Percentiles rank a stretch among this genome's conserved stretches.
Conservation (phyloP, 2,797 vertebrate species). For the Cyclura pinguis region DNA sequence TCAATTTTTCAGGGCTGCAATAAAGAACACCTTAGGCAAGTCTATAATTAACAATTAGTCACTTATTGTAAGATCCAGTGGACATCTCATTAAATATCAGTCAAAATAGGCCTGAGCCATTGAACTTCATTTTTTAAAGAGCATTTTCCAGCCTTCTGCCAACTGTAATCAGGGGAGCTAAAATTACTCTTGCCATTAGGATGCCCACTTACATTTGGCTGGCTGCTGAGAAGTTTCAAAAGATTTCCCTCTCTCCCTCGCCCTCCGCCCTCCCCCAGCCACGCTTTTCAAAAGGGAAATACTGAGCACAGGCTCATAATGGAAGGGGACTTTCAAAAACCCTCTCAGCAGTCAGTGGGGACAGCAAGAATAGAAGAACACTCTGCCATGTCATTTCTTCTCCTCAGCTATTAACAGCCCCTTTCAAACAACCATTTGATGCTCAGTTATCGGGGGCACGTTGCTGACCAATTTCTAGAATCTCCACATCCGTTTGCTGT, state of each 20-base stretch:
- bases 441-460: neutral
- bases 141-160: conserved; percentile 73
- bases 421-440: neutral
- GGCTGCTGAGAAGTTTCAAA: conserved; percentile 76
- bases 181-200: conserved; percentile 74
- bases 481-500: neutral
- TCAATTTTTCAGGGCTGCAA: conserved; percentile 36
- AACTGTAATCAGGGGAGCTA: conserved; percentile 74
- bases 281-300: conserved; percentile 66
- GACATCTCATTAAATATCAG: conserved; percentile 74
- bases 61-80: conserved; percentile 76
- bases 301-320: conserved; percentile 55
- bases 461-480: neutral
- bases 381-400: conserved; percentile 56
- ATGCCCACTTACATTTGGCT: conserved; percentile 71
- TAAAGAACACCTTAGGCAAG: conserved; percentile 58
- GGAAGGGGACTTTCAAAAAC: conserved; percentile 63
- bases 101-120: conserved; percentile 72
- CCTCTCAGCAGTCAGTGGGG: conserved; percentile 58
- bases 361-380: conserved; percentile 53
- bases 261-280: conserved; percentile 35
- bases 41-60: conserved; percentile 78
- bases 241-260: conserved; percentile 48
- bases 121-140: conserved; percentile 73
- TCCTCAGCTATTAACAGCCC: neutral